phyloP scores from a whole-genome alignment of 2,797 vertebrate species.

The Xerus rutilus region DNA sequence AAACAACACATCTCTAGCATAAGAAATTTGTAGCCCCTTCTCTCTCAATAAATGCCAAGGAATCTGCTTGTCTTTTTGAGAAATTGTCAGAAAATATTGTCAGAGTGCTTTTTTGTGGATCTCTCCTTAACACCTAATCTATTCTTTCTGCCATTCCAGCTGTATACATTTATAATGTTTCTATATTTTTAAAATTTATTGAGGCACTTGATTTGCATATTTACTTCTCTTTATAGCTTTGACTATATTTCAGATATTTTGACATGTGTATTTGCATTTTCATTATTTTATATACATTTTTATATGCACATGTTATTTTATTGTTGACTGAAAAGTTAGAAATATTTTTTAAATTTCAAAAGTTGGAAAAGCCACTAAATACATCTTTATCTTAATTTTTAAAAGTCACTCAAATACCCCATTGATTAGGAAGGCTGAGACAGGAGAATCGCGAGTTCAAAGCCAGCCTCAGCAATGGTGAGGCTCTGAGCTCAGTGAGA shows the following conservation, averaged over 20 bases:
- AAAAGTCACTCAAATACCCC: not conserved
- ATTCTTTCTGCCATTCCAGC: not conserved
- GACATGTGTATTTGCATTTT: not conserved
- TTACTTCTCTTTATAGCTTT: not conserved
- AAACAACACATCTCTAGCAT: not conserved
- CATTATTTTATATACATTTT: conserved; percentile 7
- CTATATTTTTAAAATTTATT: not conserved
- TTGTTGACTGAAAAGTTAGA: not conserved
- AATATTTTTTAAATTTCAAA: not conserved
- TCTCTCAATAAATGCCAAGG: not conserved
- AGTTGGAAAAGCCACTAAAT: not conserved
- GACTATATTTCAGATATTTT: not conserved
- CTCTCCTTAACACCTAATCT: not conserved
- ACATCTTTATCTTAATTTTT: not conserved
- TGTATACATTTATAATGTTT: not conserved
- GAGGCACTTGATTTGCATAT: not conserved
- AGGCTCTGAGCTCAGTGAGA: too few species aligned
- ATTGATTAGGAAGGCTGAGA: too few species aligned
- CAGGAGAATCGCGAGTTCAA: too few species aligned
- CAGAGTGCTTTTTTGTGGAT: not conserved
- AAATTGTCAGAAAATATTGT: not conserved
- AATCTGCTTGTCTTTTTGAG: not conserved
- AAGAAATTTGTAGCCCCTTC: not conserved
- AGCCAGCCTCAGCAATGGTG: too few species aligned
- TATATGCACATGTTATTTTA: not conserved